These are phyloP conservation scores for Thamnophis sirtalis DNA, from an alignment of 2,113 vertebrate species.

Conservation along the genomic window DNA sequence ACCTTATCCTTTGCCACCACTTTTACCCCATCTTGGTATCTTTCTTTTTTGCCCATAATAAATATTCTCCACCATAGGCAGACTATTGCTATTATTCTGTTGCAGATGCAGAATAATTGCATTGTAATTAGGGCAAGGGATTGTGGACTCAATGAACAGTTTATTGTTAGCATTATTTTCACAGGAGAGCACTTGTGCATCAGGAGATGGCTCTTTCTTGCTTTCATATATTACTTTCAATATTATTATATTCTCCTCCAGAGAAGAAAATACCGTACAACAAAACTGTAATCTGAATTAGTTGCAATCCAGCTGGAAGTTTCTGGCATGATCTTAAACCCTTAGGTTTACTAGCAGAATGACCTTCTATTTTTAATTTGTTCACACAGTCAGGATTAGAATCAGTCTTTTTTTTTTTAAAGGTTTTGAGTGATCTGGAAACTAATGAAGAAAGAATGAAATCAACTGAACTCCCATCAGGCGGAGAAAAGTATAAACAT, in stretches of 20 bases:
- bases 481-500: background rate
- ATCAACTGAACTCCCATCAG: background rate
- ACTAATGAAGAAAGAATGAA: background rate
- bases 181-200: background rate
- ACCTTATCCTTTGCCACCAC: background rate
- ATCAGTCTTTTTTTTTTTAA: background rate
- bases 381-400: background rate
- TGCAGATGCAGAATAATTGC: background rate
- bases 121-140: background rate
- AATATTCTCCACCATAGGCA: background rate
- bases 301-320: background rate
- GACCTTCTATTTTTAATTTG: constrained; percentile 2
- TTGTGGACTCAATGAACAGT: background rate
- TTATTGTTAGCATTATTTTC: constrained; percentile 8
- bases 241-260: background rate
- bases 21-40: too few species aligned
- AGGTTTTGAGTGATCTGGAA: background rate
- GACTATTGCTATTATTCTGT: background rate
- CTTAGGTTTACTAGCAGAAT: background rate
- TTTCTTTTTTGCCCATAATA: background rate
- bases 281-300: background rate
- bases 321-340: background rate
- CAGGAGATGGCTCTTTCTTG: background rate
- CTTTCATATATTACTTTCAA: constrained; percentile 8
- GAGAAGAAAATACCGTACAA: background rate